Conservation (phyloP, 2,888 invertebrate species). For the Nemotelus pantherinus region DNA sequence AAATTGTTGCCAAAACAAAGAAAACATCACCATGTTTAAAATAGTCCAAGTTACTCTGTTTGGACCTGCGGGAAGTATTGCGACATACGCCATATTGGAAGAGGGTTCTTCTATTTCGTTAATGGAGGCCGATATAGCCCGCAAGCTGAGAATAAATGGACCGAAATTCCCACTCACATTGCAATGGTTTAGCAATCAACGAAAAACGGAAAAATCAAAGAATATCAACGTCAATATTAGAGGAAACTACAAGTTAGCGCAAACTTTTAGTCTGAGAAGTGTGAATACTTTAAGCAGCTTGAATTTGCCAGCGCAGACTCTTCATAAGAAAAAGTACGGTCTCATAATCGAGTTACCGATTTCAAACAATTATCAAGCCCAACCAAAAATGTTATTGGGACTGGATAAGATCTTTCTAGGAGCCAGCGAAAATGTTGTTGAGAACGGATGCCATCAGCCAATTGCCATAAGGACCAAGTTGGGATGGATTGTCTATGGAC, state of each 20-base stretch:
- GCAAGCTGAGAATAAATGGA: not conserved
- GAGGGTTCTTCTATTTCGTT: slow-evolving; percentile 42
- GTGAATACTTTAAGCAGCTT: not conserved
- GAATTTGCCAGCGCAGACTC: not conserved
- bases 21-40: not conserved
- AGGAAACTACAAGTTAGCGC: not conserved
- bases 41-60: slow-evolving; percentile 6
- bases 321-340: not conserved
- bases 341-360: not conserved
- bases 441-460: slow-evolving; percentile 1
- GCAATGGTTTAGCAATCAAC: slow-evolving; percentile 16
- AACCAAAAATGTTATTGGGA: slow-evolving; percentile 9
- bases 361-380: not conserved
- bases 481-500: slow-evolving; percentile 15
- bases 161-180: not conserved
- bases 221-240: slow-evolving; percentile 4
- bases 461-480: not conserved
- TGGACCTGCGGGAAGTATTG: slow-evolving; percentile 9
- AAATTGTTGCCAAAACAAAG: not conserved
- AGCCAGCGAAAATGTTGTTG: not conserved
- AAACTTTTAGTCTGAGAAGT: not conserved
- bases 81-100: slow-evolving; percentile 45
- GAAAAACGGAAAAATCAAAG: slow-evolving; percentile 4
- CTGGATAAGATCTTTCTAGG: not conserved
- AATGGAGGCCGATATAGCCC: not conserved